Conservation (phyloP, 2,113 vertebrate species). For the Plecturocebus donacophilus region DNA sequence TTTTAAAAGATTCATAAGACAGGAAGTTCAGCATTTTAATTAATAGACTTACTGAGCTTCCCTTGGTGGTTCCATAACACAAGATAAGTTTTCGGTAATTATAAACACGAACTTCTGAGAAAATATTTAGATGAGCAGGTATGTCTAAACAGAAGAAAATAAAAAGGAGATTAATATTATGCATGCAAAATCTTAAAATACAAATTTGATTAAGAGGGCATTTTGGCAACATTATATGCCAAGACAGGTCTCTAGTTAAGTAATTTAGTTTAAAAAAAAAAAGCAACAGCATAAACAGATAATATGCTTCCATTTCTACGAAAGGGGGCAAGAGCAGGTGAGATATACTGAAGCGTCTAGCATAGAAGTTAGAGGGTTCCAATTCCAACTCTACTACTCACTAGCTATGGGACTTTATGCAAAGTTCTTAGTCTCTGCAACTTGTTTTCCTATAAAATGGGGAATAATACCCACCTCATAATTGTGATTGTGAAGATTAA, state of each 20-base stretch:
- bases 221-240: constrained; percentile 13
- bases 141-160: constrained; percentile 88
- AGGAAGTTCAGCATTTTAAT: background rate
- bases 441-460: constrained; percentile 37
- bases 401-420: background rate
- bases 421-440: constrained; percentile 4
- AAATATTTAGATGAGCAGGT: constrained; percentile 94
- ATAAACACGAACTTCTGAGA: constrained; percentile 97
- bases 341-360: background rate
- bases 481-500: constrained; percentile 3
- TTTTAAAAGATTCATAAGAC: constrained; percentile 42
- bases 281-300: background rate
- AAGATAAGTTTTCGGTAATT: constrained; percentile 98
- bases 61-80: constrained; percentile 97
- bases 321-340: background rate
- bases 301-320: background rate
- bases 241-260: background rate
- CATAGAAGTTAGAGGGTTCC: background rate
- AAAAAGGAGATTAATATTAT: constrained; percentile 52
- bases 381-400: background rate
- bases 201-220: background rate
- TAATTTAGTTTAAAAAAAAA: background rate
- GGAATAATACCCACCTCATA: background rate
- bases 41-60: constrained; percentile 91
- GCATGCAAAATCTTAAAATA: constrained; percentile 16